Evolutionary conservation across 2,888 invertebrate species (phyloP).

Genomic region (Drosophila vallismaia): DNA sequence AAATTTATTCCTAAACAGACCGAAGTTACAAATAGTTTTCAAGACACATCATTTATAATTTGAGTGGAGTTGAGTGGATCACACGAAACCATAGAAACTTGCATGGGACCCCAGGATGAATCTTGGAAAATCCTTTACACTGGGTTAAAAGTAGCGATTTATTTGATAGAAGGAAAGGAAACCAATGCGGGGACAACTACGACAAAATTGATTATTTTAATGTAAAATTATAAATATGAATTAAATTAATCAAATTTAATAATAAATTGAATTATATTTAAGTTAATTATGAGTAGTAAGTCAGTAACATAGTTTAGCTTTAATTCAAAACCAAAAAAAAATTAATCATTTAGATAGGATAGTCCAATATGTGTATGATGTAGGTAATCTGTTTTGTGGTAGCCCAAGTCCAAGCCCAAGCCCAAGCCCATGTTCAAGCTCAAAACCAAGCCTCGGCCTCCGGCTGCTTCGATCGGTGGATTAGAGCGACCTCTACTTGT

Average conservation of each 20-base stretch:
- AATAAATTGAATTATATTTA: slow-evolving; percentile 77
- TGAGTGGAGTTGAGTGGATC: not conserved
- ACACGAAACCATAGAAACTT: not conserved
- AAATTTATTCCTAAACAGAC: no score
- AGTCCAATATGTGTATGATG: slow-evolving; percentile 32
- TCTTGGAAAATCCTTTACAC: slow-evolving; percentile 5
- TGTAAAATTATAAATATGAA: slow-evolving; percentile 78
- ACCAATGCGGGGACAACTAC: slow-evolving; percentile 45
- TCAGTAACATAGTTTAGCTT: slow-evolving; percentile 73
- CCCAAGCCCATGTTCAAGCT: not conserved
- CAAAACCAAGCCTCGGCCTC: not conserved
- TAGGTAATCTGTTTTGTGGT: slow-evolving; percentile 20
- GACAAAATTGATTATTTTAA: slow-evolving; percentile 74
- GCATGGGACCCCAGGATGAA: slow-evolving; percentile 1
- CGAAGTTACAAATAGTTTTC: not conserved
- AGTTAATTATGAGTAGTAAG: slow-evolving; percentile 79
- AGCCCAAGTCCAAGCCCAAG: slow-evolving; percentile 13
- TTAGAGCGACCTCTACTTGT: slow-evolving; percentile 72
- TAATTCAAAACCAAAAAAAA: slow-evolving; percentile 53
- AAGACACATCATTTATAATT: not conserved
- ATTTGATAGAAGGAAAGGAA: slow-evolving; percentile 31
- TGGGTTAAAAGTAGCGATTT: slow-evolving; percentile 18
- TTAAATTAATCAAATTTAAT: slow-evolving; percentile 79
- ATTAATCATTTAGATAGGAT: slow-evolving; percentile 43
- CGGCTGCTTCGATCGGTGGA: slow-evolving; percentile 10